Evolutionary conservation across 2,113 vertebrate species (phyloP), one percentile per base, ranked within the genome.

Genomic region (Herpetotheres cachinnans): DNA sequence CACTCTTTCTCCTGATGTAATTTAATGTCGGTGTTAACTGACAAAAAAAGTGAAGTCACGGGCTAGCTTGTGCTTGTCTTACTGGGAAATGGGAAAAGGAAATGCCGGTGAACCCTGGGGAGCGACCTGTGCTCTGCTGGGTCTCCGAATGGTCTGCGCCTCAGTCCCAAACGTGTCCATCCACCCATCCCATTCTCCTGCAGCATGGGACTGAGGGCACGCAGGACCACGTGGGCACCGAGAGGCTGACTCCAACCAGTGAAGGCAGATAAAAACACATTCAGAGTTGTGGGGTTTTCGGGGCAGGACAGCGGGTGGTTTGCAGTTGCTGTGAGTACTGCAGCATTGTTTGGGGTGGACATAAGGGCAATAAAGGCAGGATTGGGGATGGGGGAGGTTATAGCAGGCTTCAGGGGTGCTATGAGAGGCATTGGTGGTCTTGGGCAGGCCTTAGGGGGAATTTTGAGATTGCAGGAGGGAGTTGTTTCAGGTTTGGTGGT

Each of bases 151-250:
- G 49, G 30, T 40, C 59, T n/a, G 47, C 52, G 38, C 36, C 36
- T 52, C 59, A n/a, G 47, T 65, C 25, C 61, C 38, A 55, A 38
- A 38, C 6, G 0, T 24, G 40, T 55, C 38, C 5, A 5, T 25
- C 25, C 50, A 81, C 3, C 50, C 62, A 66, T 55, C 62, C 50
- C 2, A 2, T 36, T 46, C 14, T 44, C 61, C 49, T 29, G 77
- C 2, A 1, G 32, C 50, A 81, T 6, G 7, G 40, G 40, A 66
- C 38, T 7, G 4, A 80, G 18, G 36, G 36, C 0, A 2, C 38
- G 29, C 32, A 54, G 49, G 38, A 55, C 78, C 25, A 81, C 4
- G 0, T 55, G 50, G 14, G 38, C 38, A 55, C 32, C 38, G 29
- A 65, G 58, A 32, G 36, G 19, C 32, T 7, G 4, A 66, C 32